A percentile compares a stretch with the other conserved stretches of the same genome.
phyloP scores from a whole-genome alignment of 2,113 vertebrate genomes.

The Pelodiscus sinensis region DNA sequence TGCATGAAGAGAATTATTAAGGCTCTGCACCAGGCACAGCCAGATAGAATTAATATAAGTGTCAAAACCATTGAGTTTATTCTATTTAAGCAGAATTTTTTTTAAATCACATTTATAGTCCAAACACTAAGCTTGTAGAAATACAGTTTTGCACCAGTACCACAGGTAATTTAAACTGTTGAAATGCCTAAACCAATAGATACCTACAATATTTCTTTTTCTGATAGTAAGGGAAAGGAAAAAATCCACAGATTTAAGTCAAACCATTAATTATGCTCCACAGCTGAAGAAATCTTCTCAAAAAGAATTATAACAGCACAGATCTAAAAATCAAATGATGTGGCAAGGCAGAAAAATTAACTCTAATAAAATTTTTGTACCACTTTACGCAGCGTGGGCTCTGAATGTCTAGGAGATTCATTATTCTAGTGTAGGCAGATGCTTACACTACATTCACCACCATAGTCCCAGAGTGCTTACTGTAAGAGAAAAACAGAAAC shows the following conservation, averaged over 20 bases:
- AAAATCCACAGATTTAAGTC: background rate
- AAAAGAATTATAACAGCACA: background rate
- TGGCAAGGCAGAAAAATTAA: background rate
- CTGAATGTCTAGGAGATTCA: background rate
- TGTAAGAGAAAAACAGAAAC: no score
- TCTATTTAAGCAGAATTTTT: background rate
- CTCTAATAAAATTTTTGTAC: background rate
- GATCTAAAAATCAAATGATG: background rate
- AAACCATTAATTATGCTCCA: conserved; percentile 8
- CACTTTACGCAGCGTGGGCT: background rate
- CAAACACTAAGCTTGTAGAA: background rate
- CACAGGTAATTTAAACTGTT: background rate
- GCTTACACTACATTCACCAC: background rate
- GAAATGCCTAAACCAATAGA: background rate
- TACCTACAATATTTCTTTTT: background rate
- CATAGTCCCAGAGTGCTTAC: background rate
- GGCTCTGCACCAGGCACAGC: background rate
- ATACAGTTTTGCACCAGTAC: background rate
- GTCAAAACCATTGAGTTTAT: background rate
- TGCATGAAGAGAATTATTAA: background rate
- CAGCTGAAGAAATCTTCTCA: background rate
- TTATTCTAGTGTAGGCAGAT: background rate
- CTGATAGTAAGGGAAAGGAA: background rate
- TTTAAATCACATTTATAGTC: background rate
- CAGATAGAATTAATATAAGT: background rate